These are phyloP conservation scores for Falco novaeseelandiae DNA, from an alignment of 2,797 vertebrate species.

Conservation along the genomic window DNA sequence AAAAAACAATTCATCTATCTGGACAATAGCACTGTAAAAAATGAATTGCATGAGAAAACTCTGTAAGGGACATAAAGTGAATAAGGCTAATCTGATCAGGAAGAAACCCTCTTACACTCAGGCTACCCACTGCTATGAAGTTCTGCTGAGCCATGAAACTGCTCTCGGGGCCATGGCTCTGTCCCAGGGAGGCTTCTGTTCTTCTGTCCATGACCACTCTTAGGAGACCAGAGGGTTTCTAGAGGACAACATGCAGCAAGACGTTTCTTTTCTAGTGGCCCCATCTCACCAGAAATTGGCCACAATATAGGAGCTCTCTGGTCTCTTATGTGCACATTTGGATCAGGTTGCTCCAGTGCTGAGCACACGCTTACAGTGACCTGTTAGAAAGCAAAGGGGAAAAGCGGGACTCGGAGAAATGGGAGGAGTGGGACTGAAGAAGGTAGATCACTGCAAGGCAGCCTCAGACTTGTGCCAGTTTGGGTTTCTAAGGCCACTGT, in stretches of 20 bases:
- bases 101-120: neutral
- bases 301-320: neutral
- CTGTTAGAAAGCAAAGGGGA: neutral
- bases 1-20: slow-evolving; percentile 35
- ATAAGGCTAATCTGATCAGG: slow-evolving; percentile 29
- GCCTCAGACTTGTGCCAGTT: neutral
- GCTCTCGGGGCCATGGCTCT: neutral
- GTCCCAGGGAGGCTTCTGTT: neutral
- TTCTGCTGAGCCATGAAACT: neutral
- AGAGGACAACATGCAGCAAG: neutral
- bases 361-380: neutral
- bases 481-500: neutral
- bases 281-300: neutral
- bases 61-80: slow-evolving; percentile 16
- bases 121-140: slow-evolving; percentile 15
- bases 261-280: neutral
- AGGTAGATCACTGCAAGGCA: neutral
- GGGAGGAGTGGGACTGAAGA: neutral
- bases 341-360: neutral
- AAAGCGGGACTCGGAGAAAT: neutral
- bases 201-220: neutral
- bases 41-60: slow-evolving; percentile 14
- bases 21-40: slow-evolving; percentile 58
- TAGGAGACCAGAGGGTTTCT: neutral
- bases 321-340: rapidly evolving